Evolutionary conservation across 2,797 vertebrate genomes (phyloP), one percentile per base, ranked within the genome.

Genomic region (Chaetodon trifasciatus): DNA sequence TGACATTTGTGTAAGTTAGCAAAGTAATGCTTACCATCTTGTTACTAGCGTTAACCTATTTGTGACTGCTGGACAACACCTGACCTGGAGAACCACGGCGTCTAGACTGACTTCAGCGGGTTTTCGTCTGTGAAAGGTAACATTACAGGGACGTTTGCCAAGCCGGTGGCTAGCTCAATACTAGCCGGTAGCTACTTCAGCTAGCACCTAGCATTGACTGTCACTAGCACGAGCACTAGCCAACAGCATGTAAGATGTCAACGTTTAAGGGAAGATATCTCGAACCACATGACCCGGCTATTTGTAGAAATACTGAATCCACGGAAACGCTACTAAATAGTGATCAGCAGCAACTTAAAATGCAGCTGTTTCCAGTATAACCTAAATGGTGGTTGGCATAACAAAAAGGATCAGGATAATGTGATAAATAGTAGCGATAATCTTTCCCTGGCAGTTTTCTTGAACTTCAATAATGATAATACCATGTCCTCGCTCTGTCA

Each of bases 1-100:
- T 92, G 94, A 95, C 95, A 93, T 93, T 93, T 86, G 90, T 89
- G 71, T 84, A 82, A 91, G 78, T 89, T 84, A 84, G 68, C 66
- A 35, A 72, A 80, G 49, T 37, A 62, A 56, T 16, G 42, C 8
- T 35, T 1, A 3, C 2, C 42, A 16, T 12, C 5, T 35, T 47
- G 17, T 50, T 55, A 17, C 17, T 17, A 4, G 1, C 17, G 2
- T 24, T 12, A 16, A 35, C 21, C 3, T 23, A 0, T 1, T 2
- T 4, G 32, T 28, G 17, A 78, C 16, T 12, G 10, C 6, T 42
- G 12, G 5, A 28, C 50, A 52, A 5, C 19, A 24, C 21, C 12
- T 32, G 21, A 44, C 11, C 44, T 0, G 15, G 40, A 39, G 23
- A 46, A 32, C 39, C 3, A 11, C 16, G 1, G 32, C 65, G 35